Conservation (phyloP, 1,140 invertebrate genomes). For the Geopemphigus sp. region DNA sequence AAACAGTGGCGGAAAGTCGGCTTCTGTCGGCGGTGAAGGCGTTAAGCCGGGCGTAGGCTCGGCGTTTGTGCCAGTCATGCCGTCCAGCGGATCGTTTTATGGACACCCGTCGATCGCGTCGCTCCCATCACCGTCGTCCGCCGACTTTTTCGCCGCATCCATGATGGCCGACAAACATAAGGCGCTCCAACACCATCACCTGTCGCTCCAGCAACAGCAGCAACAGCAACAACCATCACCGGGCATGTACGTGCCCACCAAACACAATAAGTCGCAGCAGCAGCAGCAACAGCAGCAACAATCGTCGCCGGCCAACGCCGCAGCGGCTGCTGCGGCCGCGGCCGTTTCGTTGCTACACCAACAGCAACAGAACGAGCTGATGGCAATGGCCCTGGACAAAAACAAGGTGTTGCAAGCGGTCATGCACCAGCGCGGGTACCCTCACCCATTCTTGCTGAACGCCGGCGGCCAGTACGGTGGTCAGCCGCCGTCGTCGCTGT, state of each 20-base stretch:
- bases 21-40: constrained; percentile 45
- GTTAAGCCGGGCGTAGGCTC: constrained; percentile 44
- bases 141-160: constrained; percentile 16
- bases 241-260: constrained; percentile 34
- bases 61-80: constrained; percentile 49
- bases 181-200: constrained; percentile 36
- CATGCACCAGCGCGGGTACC: constrained; percentile 40
- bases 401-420: constrained; percentile 38
- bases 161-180: constrained; percentile 50
- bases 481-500: constrained; percentile 21
- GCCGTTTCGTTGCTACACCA: constrained; percentile 38
- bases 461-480: constrained; percentile 15
- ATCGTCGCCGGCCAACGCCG: background rate
- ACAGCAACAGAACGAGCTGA: constrained; percentile 41
- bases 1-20: constrained; percentile 40
- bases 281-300: constrained; percentile 23
- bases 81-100: constrained; percentile 48
- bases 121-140: constrained; percentile 34
- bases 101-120: constrained; percentile 41
- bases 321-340: constrained; percentile 3
- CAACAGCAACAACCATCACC: constrained; percentile 39
- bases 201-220: background rate
- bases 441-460: constrained; percentile 32
- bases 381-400: constrained; percentile 44
- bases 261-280: constrained; percentile 17